phyloP scores from a whole-genome alignment of 2,797 vertebrate genomes.

The Bradypus variegatus region DNA sequence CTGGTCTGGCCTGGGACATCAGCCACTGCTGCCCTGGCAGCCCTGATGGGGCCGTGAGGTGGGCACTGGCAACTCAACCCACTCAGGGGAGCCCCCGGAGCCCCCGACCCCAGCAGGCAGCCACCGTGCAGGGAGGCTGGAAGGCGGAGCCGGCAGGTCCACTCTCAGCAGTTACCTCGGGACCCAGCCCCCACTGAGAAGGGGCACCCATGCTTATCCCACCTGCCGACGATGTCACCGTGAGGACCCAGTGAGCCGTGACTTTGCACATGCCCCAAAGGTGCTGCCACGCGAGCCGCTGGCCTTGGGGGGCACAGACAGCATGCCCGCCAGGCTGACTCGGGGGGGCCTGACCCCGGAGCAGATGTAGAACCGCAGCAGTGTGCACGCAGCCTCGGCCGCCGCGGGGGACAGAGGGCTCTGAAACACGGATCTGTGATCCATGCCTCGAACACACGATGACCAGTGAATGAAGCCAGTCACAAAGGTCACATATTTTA shows the following conservation, averaged over 20 bases:
- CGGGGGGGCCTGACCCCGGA: no score
- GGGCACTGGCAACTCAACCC: not conserved
- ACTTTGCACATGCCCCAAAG: not conserved
- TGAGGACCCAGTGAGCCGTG: not conserved
- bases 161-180: not conserved
- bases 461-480: no score
- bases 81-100: not conserved
- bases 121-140: not conserved
- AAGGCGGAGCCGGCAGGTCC: not conserved
- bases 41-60: not conserved
- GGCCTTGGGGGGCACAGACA: not conserved
- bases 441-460: no score
- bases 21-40: not conserved
- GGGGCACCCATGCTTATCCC: not conserved
- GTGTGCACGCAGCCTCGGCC: no score
- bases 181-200: not conserved
- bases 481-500: no score
- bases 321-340: not conserved
- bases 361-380: no score
- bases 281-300: rapidly evolving
- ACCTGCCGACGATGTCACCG: not conserved
- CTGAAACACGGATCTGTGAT: no score
- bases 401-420: no score
- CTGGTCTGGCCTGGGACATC: not conserved
- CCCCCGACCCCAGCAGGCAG: no score